Base-by-base conservation (phyloP, 2,113 vertebrate species). In the Tragelaphus imberbis region DNA sequence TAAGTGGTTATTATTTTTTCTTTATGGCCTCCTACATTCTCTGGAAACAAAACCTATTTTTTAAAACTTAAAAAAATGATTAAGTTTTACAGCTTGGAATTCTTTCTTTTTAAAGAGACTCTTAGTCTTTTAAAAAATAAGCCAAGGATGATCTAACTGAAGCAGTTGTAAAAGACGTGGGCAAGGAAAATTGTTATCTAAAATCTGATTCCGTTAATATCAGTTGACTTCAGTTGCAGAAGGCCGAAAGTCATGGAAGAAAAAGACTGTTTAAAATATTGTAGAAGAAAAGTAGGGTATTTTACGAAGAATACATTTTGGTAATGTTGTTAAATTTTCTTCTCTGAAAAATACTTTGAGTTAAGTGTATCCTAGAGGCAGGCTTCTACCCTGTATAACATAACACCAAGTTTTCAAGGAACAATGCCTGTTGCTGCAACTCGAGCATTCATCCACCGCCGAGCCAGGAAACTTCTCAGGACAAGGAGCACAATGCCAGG, bases 391-490 rank as follows among this genome's bases (percentile, higher is more conserved):
- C 16, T 0, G 4, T 21, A 96, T 88, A 96, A 95, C n/a, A 89
- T 88, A 95, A 96, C 21, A 88, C 95, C 9, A 6, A 30, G 58
- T 87, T 93, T 97, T 96, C 95, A 96, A 97, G 95, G 93, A 96
- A 96, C 90, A 81, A 91, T 93, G 93, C 80, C 87, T n/a, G 80
- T 27, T 12, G 71, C 61, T 23, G 82, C 23, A 9, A 87, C 88
- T 82, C 17, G 23, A 44, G 84, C 87, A 71, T 65, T 95, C 88
- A 92, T 44, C 84, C 49, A 40, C 53, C 8, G 25, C 7, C 40
- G 89, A 97, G 68, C 84, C 96, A 97, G 91, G 49, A 96, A 96
- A 55, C 49, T 89, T 97, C 95, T 95, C 94, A 84, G 96, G 93
- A 91, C 96, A 94, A 91, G 88, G 81, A 92, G 84, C 1, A 49